These are phyloP conservation scores for Ceramica pisi DNA, from an alignment of 2,888 invertebrate genomes.

Conservation along the genomic window DNA sequence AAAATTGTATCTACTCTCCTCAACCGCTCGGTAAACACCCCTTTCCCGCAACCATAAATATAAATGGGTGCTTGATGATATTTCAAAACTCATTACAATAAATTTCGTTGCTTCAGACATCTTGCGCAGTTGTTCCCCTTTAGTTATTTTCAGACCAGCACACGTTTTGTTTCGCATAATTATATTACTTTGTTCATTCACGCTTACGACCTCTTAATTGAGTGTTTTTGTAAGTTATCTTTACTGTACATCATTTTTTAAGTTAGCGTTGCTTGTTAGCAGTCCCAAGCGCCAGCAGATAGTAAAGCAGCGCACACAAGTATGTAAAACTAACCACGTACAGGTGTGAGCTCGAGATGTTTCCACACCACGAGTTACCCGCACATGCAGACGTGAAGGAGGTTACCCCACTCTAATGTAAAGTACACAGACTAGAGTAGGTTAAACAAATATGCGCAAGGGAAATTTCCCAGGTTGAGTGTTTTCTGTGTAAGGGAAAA, in stretches of 20 bases:
- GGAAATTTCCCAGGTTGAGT: constrained; percentile 55
- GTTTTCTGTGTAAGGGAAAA: constrained; percentile 41
- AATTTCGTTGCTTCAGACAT: constrained; percentile 53
- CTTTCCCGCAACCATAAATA: constrained; percentile 60
- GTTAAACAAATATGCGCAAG: constrained; percentile 65
- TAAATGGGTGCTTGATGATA: constrained; percentile 64
- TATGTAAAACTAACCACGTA: constrained; percentile 64
- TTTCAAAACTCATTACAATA: constrained; percentile 69
- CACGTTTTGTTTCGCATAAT: constrained; percentile 51
- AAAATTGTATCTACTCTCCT: constrained; percentile 57
- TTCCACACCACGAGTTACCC: constrained; percentile 65
- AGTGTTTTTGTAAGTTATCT: constrained; percentile 50
- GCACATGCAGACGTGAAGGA: constrained; percentile 58
- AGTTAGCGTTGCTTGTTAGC: constrained; percentile 67
- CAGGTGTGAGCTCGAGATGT: constrained; percentile 65
- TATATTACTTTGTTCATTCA: constrained; percentile 43
- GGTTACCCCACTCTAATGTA: constrained; percentile 70
- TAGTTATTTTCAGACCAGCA: constrained; percentile 45
- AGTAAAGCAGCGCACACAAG: constrained; percentile 60
- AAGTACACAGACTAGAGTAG: constrained; percentile 68
- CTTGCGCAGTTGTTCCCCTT: constrained; percentile 42
- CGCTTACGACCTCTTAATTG: constrained; percentile 36
- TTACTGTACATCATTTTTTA: constrained; percentile 54
- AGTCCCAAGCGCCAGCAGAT: constrained; percentile 51
- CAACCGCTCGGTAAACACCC: constrained; percentile 51